phyloP scores from a whole-genome alignment of 2,113 vertebrate genomes.

The Nesospiza acunhae region DNA sequence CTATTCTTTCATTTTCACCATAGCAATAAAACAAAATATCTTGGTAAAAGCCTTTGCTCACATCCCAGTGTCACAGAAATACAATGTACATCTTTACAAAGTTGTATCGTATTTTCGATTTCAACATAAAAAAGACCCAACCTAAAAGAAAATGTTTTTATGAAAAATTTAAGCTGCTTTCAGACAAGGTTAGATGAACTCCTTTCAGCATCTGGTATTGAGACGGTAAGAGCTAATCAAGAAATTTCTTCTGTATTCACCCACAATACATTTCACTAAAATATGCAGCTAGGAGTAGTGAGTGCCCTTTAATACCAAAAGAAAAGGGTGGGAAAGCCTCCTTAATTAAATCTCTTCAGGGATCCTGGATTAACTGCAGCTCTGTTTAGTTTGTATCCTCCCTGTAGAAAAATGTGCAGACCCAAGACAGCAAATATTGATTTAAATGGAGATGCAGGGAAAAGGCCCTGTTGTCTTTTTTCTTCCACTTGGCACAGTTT shows the following conservation, averaged over 20 bases:
- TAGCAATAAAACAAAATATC: not conserved
- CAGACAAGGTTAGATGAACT: not conserved
- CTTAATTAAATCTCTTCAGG: slow-evolving; percentile 9
- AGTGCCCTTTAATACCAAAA: slow-evolving; percentile 44
- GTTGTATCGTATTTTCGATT: not conserved
- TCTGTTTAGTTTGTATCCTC: slow-evolving; percentile 45
- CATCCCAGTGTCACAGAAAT: not conserved
- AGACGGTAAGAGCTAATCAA: slow-evolving; percentile 1
- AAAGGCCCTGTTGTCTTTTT: not conserved
- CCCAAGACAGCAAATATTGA: slow-evolving; percentile 18
- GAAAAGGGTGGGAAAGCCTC: slow-evolving; percentile 34
- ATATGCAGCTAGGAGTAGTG: slow-evolving; percentile 12
- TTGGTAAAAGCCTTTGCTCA: not conserved
- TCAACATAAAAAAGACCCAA: not conserved
- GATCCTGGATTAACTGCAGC: slow-evolving; percentile 52
- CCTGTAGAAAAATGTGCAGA: slow-evolving; percentile 37
- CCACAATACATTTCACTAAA: slow-evolving; percentile 29
- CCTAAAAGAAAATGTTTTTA: not conserved
- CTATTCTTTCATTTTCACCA: not conserved
- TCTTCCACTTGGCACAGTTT: not conserved
- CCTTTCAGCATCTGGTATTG: slow-evolving; percentile 1
- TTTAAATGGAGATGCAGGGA: slow-evolving; percentile 24
- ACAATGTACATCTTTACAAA: not conserved
- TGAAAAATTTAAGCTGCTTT: not conserved
- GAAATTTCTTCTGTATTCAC: slow-evolving; percentile 25